Base-by-base conservation (phyloP, 1,140 invertebrate species). In the Lepidurus packardi region DNA sequence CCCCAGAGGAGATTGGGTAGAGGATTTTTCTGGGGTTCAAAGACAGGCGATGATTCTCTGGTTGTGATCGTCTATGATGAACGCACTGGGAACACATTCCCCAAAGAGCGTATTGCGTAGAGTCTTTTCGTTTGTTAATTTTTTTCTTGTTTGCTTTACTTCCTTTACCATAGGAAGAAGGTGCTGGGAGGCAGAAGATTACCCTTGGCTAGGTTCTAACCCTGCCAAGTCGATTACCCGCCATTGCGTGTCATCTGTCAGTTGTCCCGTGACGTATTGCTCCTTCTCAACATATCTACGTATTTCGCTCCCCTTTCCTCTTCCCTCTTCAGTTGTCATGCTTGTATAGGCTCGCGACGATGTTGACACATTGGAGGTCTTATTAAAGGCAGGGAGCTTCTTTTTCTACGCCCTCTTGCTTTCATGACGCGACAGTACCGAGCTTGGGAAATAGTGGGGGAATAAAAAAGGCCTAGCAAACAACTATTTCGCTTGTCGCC, bases 241-340 rank as follows among this genome's bases (percentile, higher is more conserved):
- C 53, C 53, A 1, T 65, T 65, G 53, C 53, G 9, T 65, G 53
- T 65, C 53, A 65, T 65, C 53, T 65, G 53, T 65, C 53, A 65
- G 16, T 8, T 16, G n/a, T 65, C n/a, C 13, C 16, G 53, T 1
- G 8, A 65, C 53, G 53, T 65, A 65, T 65, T 65, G 53, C 53
- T 16, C 13, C 53, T 7, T 65, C 53, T 65, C 53, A 65, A 65
- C 53, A 65, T n/a, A 47, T 65, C 13, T 65, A n/a, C n/a, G n/a
- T n/a, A 9, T 65, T 21, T 34, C 34, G 34, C 53, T 21, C 53
- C 13, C 53, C 21, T 1, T n/a, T 7, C 9, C 45, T 16, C 45
- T 16, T 47, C 16, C 10, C 45, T 65, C 53, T 9, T 65, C 53
- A 65, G 21, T n/a, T 21, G 9, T 9, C 53, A 16, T 65, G 53